A percentile compares a stretch with the other conserved stretches of the same genome.
phyloP scores from a whole-genome alignment of 2,888 invertebrate genomes.

The Cerastis rubricosa region DNA sequence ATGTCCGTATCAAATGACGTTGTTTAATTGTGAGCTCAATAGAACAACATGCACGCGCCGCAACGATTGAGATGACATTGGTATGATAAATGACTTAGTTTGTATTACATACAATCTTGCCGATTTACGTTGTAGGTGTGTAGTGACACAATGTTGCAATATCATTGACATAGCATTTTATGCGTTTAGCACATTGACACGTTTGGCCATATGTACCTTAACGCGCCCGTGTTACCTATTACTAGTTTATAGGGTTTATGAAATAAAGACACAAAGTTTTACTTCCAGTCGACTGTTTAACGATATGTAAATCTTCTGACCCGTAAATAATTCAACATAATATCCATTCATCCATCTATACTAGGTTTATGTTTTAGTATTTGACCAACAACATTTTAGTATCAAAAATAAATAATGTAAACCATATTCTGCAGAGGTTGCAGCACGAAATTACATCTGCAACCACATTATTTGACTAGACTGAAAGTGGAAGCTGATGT shows the following conservation, averaged over 20 bases:
- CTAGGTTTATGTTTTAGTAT: neutral
- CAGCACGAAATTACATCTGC: slow-evolving; percentile 28
- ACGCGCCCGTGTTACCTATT: too few species aligned
- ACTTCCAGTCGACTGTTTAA: too few species aligned
- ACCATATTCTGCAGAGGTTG: slow-evolving; percentile 3
- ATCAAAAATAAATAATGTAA: neutral
- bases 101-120: neutral
- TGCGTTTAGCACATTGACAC: too few species aligned
- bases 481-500: slow-evolving; percentile 13
- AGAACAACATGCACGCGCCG: neutral
- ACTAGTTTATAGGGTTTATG: too few species aligned
- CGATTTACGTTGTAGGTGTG: neutral
- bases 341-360: neutral
- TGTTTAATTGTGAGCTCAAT: neutral
- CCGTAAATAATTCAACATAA: too few species aligned
- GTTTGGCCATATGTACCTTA: too few species aligned
- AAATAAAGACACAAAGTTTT: too few species aligned
- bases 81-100: neutral
- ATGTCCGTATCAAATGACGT: neutral
- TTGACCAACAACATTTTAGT: neutral
- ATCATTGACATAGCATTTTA: too few species aligned
- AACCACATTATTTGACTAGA: slow-evolving; percentile 4
- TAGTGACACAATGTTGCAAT: too few species aligned
- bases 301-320: too few species aligned
- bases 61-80: neutral